Evolutionary conservation across 2,797 vertebrate genomes (phyloP), one percentile per base, ranked within the genome.

Genomic region (Valencia hispanica): DNA sequence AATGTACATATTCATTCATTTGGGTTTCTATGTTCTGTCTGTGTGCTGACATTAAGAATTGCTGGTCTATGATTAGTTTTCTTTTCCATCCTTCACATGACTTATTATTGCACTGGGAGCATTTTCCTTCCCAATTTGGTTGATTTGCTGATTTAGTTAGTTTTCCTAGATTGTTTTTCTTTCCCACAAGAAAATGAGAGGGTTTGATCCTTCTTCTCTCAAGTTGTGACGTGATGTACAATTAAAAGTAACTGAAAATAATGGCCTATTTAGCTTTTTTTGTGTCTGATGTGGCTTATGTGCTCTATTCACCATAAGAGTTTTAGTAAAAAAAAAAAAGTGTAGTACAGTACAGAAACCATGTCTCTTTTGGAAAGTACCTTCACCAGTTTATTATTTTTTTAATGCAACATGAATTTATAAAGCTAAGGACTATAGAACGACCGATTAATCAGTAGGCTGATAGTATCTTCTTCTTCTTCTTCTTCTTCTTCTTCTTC

Each of bases 121-220:
- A 43, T 68, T 68, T 68, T 65, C n/a, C 25, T 68, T 68, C 39
- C 25, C 65, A 15, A 41, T 68, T 68, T 43, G 14, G 65, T 43
- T 17, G 39, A 68, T 68, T 68, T 68, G 65, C 39, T 68, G 39
- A 66, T 68, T 8, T 17, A 68, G 65, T 43, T 68, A 43, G 43
- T 68, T 66, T 68, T 68, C 6, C 65, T 43, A 17, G 25, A 41
- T 68, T 15, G 6, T 15, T 68, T 68, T 68, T 11, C 65, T n/a
- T 8, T 12, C 39, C 12, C 39, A 68, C 22, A 9, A 68, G 65
- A n/a, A 43, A 68, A 22, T 1, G 22, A 43, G 11, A 39, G 61
- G 11, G 15, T 30, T 59, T 59, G 55, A 22, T 59, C 32, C 22
- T 17, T 43, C 8, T 12, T 17, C 7, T 41, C 5, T n/a, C 14